A percentile compares a stretch with the other conserved stretches of the same genome.
phyloP scores from a whole-genome alignment of 1,140 invertebrate genomes.

The Micrasema minimum region DNA sequence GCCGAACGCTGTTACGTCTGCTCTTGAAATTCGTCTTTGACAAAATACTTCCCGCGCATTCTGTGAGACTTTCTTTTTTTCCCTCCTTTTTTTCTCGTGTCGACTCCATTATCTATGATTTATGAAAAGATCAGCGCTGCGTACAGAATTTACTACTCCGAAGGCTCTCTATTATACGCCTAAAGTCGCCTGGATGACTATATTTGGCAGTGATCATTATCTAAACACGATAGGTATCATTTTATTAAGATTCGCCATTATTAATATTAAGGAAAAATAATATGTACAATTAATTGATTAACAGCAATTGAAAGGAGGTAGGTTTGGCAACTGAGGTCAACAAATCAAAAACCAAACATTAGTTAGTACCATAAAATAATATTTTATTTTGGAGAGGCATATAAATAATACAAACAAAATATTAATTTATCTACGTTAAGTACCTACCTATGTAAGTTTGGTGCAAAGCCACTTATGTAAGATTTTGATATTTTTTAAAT shows the following conservation, averaged over 20 bases:
- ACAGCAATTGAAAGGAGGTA: no score
- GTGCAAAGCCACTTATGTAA: no score
- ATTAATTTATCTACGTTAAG: no score
- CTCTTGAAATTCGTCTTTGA: slow-evolving; percentile 47
- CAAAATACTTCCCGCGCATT: slow-evolving; percentile 46
- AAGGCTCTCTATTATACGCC: slow-evolving; percentile 21
- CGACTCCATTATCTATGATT: slow-evolving; percentile 51
- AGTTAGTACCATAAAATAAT: no score
- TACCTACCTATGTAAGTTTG: no score
- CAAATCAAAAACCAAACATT: no score
- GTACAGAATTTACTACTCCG: slow-evolving; percentile 20
- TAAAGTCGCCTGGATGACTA: slow-evolving; percentile 12
- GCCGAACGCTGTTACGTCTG: slow-evolving; percentile 13
- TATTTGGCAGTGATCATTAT: slow-evolving; percentile 27
- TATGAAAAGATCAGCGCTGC: slow-evolving; percentile 41
- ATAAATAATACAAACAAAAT: no score
- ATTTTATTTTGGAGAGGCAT: no score
- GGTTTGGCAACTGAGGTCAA: no score
- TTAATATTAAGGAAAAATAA: neutral
- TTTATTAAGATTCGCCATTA: slow-evolving; percentile 14
- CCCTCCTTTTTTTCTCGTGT: slow-evolving; percentile 34
- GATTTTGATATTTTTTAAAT: no score
- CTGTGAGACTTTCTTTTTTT: slow-evolving; percentile 44
- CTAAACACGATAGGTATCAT: slow-evolving; percentile 1
- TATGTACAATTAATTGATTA: no score